Percentiles rank a stretch among this genome's conserved stretches.
Evolutionary conservation across 2,888 invertebrate genomes (phyloP).

Genomic region (Eurytoma adleriae): DNA sequence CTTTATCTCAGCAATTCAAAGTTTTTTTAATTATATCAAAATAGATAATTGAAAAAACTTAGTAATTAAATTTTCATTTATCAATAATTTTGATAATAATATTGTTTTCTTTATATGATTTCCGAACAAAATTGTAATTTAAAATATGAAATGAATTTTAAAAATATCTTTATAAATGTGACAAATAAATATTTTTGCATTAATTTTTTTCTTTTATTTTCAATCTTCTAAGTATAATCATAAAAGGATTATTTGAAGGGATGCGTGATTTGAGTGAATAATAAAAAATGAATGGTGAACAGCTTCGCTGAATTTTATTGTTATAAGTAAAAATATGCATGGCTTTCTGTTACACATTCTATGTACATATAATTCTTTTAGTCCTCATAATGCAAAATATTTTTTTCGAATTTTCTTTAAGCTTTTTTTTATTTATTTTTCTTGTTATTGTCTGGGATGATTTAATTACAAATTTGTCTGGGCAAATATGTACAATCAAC

Average conservation of each 20-base stretch:
- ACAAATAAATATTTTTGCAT: slow-evolving; percentile 36
- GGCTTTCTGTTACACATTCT: slow-evolving; percentile 43
- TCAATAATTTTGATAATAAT: not conserved
- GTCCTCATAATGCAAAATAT: slow-evolving; percentile 58
- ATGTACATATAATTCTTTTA: slow-evolving; percentile 52
- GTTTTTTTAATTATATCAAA: not conserved
- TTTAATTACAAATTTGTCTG: not conserved
- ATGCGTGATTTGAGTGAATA: not conserved
- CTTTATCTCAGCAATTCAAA: not conserved
- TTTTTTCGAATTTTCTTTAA: slow-evolving; percentile 10
- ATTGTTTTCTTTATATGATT: not conserved
- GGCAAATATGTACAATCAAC: too few relatives aligned
- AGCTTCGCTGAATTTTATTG: slow-evolving; percentile 50
- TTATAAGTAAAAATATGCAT: slow-evolving; percentile 56
- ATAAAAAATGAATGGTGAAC: slow-evolving; percentile 12
- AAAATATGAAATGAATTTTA: not conserved
- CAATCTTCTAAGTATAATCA: not conserved
- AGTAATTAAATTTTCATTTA: not conserved
- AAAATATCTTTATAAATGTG: not conserved
- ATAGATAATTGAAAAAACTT: not conserved
- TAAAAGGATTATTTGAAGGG: not conserved
- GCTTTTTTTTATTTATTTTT: slow-evolving; percentile 1
- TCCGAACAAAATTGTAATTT: not conserved
- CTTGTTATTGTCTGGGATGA: slow-evolving; percentile 46
- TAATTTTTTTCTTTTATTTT: slow-evolving; percentile 11